Evolutionary conservation across 2,113 vertebrate species (phyloP), one percentile per base, ranked within the genome.

Genomic region (Dasyprocta punctata): DNA sequence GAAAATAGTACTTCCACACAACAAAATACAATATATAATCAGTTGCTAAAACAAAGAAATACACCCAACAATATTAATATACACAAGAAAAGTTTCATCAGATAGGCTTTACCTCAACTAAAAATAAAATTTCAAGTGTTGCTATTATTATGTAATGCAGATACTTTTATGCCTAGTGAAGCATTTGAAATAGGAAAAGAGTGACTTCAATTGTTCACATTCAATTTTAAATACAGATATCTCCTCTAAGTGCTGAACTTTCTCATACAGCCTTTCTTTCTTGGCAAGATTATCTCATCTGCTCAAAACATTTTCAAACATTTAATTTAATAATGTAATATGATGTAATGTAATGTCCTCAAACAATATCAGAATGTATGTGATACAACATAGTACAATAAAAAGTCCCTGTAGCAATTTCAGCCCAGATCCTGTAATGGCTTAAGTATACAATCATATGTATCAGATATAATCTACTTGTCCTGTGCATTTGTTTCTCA

Each of bases 301-400:
- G 54, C 63, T 96, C 92, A 90, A 98, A 97, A 94, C 63, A 96
- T 92, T 92, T 60, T 91, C 82, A 96, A 97, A 92, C 75, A 95
- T 47, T 98, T 95, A 54, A 95, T 97, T 98, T 97, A 92, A 98
- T 91, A 98, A 97, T 71, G 60, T 89, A 98, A 96, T 67, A 96
- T 84, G 96, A 95, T 26, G 75, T 98, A 96, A 98, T 94, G 91
- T 81, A 98, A 97, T 92, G 71, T 94, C 85, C 81, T 86, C 88
- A 97, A 98, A 97, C 78, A 98, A 95, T 97, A 83, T 77, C 41
- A 87, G 17, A 33, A 58, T 94, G 38, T 93, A 81, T 36, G 58
- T 77, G 91, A 96, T 58, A 84, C n/a, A 85, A 33, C 49, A 87
- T 86, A 95, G 89, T 44, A 86, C 33, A 88, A 92, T 83, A 93